Evolutionary conservation across 2,888 invertebrate genomes (phyloP).

Genomic region (Gymnocheta viridis): DNA sequence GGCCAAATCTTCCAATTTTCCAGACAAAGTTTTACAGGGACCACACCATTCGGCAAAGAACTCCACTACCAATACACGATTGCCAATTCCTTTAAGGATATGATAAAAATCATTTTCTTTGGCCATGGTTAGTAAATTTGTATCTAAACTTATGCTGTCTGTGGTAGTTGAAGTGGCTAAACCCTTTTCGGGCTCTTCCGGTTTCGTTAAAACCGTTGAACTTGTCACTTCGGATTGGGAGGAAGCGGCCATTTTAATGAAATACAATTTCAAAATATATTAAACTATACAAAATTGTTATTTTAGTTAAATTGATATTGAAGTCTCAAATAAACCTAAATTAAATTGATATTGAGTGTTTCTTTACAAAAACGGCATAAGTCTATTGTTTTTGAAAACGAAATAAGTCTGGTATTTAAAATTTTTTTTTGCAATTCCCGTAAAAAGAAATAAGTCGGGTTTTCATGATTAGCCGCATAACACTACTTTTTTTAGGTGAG

Average conservation of each 20-base stretch:
- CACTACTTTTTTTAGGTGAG: too few relatives aligned
- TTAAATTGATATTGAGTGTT: too few relatives aligned
- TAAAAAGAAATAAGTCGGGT: too few relatives aligned
- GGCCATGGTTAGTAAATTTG: constrained; percentile 76
- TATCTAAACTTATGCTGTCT: not conserved
- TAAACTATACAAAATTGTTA: too few relatives aligned
- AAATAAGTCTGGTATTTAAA: too few relatives aligned
- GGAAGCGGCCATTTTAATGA: constrained; percentile 11
- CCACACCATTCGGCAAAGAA: constrained; percentile 97
- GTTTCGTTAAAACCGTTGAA: not conserved
- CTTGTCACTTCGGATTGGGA: constrained; percentile 16
- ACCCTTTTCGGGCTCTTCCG: not conserved
- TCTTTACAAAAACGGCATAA: too few relatives aligned
- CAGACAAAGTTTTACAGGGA: constrained; percentile 93
- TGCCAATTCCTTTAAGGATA: constrained; percentile 88
- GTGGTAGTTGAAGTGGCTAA: not conserved
- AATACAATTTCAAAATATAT: too few relatives aligned
- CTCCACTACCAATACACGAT: constrained; percentile 92
- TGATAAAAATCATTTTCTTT: constrained; percentile 85
- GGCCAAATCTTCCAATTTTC: constrained; percentile 89
- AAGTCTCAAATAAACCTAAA: too few relatives aligned
- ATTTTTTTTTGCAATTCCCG: too few relatives aligned
- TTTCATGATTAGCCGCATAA: too few relatives aligned
- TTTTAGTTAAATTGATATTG: too few relatives aligned
- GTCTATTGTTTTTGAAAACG: too few relatives aligned